Evolutionary conservation across 1,140 invertebrate species (phyloP).

Genomic region (Callitettix versicolor): DNA sequence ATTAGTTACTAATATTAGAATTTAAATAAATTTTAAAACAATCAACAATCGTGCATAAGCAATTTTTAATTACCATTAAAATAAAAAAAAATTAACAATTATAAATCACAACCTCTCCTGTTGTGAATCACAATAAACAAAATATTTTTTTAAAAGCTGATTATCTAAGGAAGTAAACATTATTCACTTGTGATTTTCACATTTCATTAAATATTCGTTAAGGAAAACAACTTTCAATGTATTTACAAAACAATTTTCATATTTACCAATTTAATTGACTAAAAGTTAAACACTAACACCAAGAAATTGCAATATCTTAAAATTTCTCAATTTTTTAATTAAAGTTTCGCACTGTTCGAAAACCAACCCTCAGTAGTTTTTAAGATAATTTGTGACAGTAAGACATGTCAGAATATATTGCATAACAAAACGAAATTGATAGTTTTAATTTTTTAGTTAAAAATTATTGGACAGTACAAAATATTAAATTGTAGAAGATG

Average conservation of each 20-base stretch:
- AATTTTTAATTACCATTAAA: background rate
- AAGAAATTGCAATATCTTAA: constrained; percentile 6
- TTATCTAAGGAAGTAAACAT: background rate
- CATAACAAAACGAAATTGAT: background rate
- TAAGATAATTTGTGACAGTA: background rate
- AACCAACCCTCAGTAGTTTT: background rate
- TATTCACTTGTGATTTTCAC: background rate
- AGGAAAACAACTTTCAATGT: background rate
- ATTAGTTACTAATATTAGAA: too few species aligned
- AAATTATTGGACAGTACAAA: background rate
- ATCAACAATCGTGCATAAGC: too few species aligned
- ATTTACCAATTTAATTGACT: constrained; percentile 9
- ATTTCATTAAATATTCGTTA: background rate
- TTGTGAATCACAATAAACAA: background rate
- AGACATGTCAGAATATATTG: background rate
- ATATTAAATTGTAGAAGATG: too few species aligned
- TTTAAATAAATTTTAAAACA: too few species aligned
- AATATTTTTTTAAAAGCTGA: background rate
- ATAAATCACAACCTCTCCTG: background rate
- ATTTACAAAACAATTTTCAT: background rate
- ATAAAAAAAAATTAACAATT: background rate
- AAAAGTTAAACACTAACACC: constrained; percentile 10
- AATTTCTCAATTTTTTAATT: background rate
- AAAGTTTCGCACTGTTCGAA: background rate
- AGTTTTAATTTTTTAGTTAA: background rate